phyloP scores from a whole-genome alignment of 2,113 vertebrate genomes.

The Equus quagga region DNA sequence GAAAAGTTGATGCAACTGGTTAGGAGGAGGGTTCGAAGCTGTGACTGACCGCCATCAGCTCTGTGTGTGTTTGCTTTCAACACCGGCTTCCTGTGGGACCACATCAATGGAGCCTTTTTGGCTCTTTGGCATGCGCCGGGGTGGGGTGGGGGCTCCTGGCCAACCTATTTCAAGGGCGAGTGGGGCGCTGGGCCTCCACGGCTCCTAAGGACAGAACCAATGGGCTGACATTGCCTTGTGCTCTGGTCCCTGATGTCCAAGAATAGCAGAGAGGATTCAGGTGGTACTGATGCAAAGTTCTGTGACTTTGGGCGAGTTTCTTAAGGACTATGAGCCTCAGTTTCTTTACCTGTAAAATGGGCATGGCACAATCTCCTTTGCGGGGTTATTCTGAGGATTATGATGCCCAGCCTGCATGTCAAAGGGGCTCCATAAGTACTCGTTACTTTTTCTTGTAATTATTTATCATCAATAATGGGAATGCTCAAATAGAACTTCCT shows the following conservation, averaged over 20 bases:
- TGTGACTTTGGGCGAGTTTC: background rate
- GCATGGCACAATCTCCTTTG: background rate
- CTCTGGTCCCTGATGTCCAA: slow-evolving; percentile 81
- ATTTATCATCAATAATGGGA: too few relatives aligned
- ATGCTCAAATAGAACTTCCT: background rate
- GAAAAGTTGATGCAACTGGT: slow-evolving; percentile 83
- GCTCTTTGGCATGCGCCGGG: slow-evolving; percentile 55
- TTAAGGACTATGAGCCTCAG: background rate
- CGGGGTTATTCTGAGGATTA: background rate
- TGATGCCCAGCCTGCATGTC: accelerated
- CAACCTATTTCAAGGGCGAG: background rate
- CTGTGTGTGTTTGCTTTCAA: slow-evolving; percentile 69
- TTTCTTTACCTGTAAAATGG: background rate
- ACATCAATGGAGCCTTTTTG: slow-evolving; percentile 51
- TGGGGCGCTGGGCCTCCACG: background rate
- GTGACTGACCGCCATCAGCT: slow-evolving; percentile 65
- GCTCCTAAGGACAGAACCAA: background rate
- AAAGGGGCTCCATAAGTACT: background rate
- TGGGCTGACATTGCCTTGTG: background rate
- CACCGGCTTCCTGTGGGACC: slow-evolving; percentile 57
- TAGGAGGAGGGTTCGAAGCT: slow-evolving; percentile 75
- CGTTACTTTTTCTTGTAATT: background rate
- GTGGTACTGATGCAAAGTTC: accelerated
- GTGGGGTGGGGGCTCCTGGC: background rate
- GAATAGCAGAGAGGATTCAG: slow-evolving; percentile 69